These are phyloP conservation scores for Tretioscincus oriximinensis DNA, from an alignment of 2,113 vertebrate genomes.

Conservation along the genomic window DNA sequence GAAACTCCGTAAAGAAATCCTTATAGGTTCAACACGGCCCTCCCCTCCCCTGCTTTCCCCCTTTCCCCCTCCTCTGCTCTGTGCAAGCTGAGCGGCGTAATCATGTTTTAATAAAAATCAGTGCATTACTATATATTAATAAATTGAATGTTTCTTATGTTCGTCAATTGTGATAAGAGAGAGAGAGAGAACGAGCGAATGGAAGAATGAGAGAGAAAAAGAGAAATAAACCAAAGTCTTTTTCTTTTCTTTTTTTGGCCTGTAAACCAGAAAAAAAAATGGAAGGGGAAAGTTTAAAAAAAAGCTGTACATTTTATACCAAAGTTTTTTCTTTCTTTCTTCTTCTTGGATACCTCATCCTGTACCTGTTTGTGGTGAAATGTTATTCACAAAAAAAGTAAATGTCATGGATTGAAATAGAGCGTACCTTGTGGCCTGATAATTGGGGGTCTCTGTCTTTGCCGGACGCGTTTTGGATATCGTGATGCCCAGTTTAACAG, in stretches of 20 bases:
- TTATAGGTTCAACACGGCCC: not conserved
- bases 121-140: slow-evolving; percentile 34
- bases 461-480: not conserved
- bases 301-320: slow-evolving; percentile 35
- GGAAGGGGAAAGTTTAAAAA: not conserved
- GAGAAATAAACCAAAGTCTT: slow-evolving; percentile 9
- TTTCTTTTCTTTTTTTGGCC: not conserved
- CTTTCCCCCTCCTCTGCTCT: not conserved
- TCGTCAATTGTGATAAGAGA: slow-evolving; percentile 11
- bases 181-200: not conserved
- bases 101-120: slow-evolving; percentile 26
- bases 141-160: slow-evolving; percentile 36
- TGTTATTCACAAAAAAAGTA: slow-evolving; percentile 33
- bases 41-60: no score
- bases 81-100: slow-evolving; percentile 20
- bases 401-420: slow-evolving; percentile 19
- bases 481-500: no score
- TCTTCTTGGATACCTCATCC: slow-evolving; percentile 36
- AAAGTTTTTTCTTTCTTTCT: slow-evolving; percentile 15
- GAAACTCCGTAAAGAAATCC: not conserved
- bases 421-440: not conserved
- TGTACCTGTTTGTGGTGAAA: slow-evolving; percentile 38
- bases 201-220: no score
- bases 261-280: slow-evolving; percentile 24
- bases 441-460: no score